Base-by-base conservation (phyloP, 2,797 vertebrate genomes). In the Leptodactylus fallax region DNA sequence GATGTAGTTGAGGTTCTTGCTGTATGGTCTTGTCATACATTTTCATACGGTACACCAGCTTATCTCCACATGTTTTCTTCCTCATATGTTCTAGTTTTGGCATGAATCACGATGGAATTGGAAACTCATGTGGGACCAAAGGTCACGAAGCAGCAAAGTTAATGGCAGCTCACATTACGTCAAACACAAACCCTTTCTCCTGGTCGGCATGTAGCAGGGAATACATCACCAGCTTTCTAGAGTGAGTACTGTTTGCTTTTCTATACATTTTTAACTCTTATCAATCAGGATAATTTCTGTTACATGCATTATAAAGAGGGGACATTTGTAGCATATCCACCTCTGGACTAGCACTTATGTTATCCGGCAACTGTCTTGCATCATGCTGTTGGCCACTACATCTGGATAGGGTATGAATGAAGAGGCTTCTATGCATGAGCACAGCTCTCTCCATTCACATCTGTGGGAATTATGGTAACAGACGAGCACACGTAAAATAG, bases 141-240 rank as follows among this genome's bases (percentile, higher is more conserved):
- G 98, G 98, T 94, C 97, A 99, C 21, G 98, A 99, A 95, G 97
- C 97, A 87, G 98, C 98, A 94, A 99, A 99, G 91, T 96, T 99
- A 94, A 99, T 99, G 98, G 98, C 98, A 74, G 98, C 98, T 93
- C 98, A 99, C 89, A 99, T 99, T 93, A 99, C 98, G 86, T 97
- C 98, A 93, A 99, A 99, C 94, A 99, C 98, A 95, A 99, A 99
- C 93, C 98, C 98, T 45, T 99, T 99, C 94, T 98, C 98, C 94
- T 99, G 98, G 98, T 99, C 98, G 63, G 95, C 97, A 90, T 99
- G 98, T 96, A 99, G 98, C 95, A 97, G 98, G 90, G 97, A 99
- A 95, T 99, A 99, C 93, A 99, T 99, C 96, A 99, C 98, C 94
- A 99, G 98, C 94, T 99, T 99, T 94, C 96, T 99, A 90, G 98